Percentiles rank a stretch among this genome's conserved stretches.
Conservation (phyloP, 2,797 vertebrate genomes). For the Notolepis coatsorum region DNA sequence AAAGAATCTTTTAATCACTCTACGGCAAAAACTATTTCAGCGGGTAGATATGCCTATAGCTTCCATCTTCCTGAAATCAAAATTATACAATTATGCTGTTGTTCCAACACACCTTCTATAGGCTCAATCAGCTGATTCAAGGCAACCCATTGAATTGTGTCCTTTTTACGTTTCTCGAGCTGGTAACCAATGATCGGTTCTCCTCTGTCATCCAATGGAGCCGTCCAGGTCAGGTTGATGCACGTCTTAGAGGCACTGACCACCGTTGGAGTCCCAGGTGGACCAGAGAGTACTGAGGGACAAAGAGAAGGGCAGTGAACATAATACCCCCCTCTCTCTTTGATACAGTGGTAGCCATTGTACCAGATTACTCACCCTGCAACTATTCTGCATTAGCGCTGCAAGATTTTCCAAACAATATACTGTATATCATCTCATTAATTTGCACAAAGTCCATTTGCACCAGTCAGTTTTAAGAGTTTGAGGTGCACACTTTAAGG, state of each 20-base stretch:
- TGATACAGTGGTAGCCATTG: background rate
- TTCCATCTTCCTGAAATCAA: background rate
- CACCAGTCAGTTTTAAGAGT: background rate
- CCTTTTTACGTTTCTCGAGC: constrained; percentile 86
- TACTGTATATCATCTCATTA: no score
- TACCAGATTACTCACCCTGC: no score
- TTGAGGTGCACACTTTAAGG: no score
- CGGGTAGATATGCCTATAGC: no score
- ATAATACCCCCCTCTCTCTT: background rate
- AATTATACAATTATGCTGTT: background rate
- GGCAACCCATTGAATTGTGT: constrained; percentile 81
- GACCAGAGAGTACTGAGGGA: constrained; percentile 79
- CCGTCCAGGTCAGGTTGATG: constrained; percentile 82
- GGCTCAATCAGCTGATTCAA: constrained; percentile 76
- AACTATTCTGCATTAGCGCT: no score
- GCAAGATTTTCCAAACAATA: constrained; percentile 16
- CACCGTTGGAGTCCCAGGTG: constrained; percentile 80
- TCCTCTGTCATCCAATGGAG: constrained; percentile 75
- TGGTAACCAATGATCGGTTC: constrained; percentile 83
- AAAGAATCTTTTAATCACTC: background rate
- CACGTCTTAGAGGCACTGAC: constrained; percentile 78
- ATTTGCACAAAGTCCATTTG: no score
- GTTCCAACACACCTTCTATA: constrained; percentile 71
- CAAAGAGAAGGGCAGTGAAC: constrained; percentile 13
- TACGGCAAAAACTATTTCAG: background rate